Evolutionary conservation across 2,888 invertebrate genomes (phyloP), one percentile per base, ranked within the genome.

Genomic region (Capitulum mitella): DNA sequence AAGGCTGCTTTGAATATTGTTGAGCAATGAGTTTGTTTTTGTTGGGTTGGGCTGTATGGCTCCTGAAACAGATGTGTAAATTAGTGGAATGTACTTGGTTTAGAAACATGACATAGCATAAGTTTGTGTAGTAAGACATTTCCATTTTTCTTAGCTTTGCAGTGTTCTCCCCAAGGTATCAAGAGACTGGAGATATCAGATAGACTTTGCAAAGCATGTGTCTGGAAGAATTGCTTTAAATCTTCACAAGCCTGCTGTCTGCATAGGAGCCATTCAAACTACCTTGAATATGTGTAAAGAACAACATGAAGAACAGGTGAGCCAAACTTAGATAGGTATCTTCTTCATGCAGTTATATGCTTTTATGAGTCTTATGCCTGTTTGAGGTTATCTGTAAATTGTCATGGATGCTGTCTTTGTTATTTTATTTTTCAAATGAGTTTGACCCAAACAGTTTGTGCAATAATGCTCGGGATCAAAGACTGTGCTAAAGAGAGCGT

Each of bases 151-250:
- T 22, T 40, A 70, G 70, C 70, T 70, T 16, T 70, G 70, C 8
- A 12, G 40, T 12, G 19, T 70, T 22, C 70, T 70, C 6, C 70
- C 40, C 22, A 70, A 40, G 26, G 70, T 40, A 10, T 70, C 70
- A 26, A 70, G 70, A 40, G 40, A 40, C 26, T 70, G 70, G 70
- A 70, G n/a, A 22, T 70, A 70, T 26, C 70, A 70, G 34, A 70
- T 70, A 8, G 19, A 0, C 22, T 70, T 26, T 37, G 37, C 70
- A 3, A 2, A 26, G 40, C 37, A 3, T 3, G 40, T 40, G 5
- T 40, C 26, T 6, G 26, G 37, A 22, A 70, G 40, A 40, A 40
- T 70, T 0, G 0, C 40, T 22, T 12, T 70, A 8, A 70, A 5
- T 2, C 8, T 70, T 3, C 2, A 22, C 8, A 70, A 34, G 29